Evolutionary conservation across 2,888 invertebrate species (phyloP), one percentile per base, ranked within the genome.

Genomic region (Melipona bicolor): DNA sequence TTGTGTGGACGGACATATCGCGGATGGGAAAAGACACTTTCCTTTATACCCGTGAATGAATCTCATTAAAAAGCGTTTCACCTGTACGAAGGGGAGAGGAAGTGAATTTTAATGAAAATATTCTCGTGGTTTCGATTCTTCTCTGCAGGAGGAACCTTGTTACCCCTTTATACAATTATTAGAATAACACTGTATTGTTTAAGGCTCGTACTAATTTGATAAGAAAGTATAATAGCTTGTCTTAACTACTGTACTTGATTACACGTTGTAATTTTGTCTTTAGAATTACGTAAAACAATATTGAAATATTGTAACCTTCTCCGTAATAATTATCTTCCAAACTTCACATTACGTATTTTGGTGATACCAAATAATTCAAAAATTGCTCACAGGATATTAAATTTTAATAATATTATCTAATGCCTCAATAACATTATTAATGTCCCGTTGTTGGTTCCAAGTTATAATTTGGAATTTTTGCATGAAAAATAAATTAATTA

Each of bases 1-100:
- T 88, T 87, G 84, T 81, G 79, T 69, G 24, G 52, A 82, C 68
- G 79, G 77, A 36, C 73, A 59, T 59, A 85, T 68, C 64, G 62
- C 52, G 78, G 83, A 87, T 89, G 89, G 87, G 89, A 89, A 88
- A 88, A 89, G 73, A 79, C 83, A 27, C 76, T 84, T 89, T 89
- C 71, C 84, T 82, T 61, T 72, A 59, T 27, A 21, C 15, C 59
- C 62, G 62, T 67, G 56, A 52, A 71, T 15, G 79, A 79, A 85
- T 84, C 83, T 89, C 83, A 77, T 87, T 89, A 87, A 89, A 89
- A 87, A 83, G 65, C 85, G 88, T 89, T 89, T 88, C 89, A 82
- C 88, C 77, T 70, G 73, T 71, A 86, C 68, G 77, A 84, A 88
- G 73, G 72, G 78, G 83, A 83, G 80, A 87, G 89, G 89, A 89